These are phyloP conservation scores for Lomographa bimaculata DNA, from an alignment of 2,888 invertebrate species.

Conservation along the genomic window DNA sequence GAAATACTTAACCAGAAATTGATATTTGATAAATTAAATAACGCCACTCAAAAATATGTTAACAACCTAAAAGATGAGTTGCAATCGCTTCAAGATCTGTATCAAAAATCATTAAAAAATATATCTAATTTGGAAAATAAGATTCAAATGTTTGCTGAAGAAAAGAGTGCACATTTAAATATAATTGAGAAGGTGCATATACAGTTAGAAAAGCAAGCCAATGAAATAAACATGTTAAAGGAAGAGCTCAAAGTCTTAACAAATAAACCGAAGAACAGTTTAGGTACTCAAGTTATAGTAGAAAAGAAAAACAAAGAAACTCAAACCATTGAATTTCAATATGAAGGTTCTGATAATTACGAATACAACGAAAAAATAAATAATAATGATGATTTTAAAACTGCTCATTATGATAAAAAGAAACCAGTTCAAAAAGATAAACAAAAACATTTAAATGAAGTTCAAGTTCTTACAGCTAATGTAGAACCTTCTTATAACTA, in stretches of 20 bases:
- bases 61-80: slow-evolving; percentile 60
- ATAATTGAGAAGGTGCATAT: slow-evolving; percentile 41
- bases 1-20: slow-evolving; percentile 64
- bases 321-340: slow-evolving; percentile 43
- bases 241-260: slow-evolving; percentile 43
- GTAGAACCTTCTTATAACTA: slow-evolving; percentile 52
- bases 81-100: slow-evolving; percentile 48
- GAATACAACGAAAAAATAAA: slow-evolving; percentile 10
- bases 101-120: slow-evolving; percentile 48
- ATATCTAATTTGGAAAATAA: slow-evolving; percentile 49
- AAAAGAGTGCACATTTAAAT: slow-evolving; percentile 39
- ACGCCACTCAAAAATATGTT: slow-evolving; percentile 54
- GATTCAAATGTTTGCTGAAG: slow-evolving; percentile 35
- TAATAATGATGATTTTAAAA: slow-evolving; percentile 11
- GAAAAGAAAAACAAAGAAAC: slow-evolving; percentile 28
- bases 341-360: slow-evolving; percentile 20
- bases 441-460: slow-evolving; percentile 45
- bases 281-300: slow-evolving; percentile 36
- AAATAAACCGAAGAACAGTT: slow-evolving; percentile 38
- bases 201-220: slow-evolving; percentile 47
- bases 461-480: slow-evolving; percentile 56
- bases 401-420: slow-evolving; percentile 5
- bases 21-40: slow-evolving; percentile 58
- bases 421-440: slow-evolving; percentile 16
- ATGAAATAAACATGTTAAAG: slow-evolving; percentile 49